Base-by-base conservation (phyloP, 2,113 vertebrate species). In the Ornithorhynchus anatinus region DNA sequence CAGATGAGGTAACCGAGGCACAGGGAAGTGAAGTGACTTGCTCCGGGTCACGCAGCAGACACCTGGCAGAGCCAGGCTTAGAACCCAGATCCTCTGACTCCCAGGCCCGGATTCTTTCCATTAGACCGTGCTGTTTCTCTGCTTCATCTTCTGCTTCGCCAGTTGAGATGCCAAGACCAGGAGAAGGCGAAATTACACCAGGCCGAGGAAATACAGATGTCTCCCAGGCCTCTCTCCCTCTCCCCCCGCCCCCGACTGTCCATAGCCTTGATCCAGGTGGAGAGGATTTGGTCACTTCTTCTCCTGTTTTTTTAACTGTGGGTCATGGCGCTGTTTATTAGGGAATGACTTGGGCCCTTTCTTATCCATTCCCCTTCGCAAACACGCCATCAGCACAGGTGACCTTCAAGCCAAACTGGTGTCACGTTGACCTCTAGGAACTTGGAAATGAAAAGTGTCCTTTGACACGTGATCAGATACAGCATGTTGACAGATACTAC, bases 241-340 rank as follows among this genome's bases (percentile, higher is more conserved):
- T 20, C 61, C 5, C 5, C 44, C 23, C 6, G 36, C 0, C 0
- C n/a, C 15, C 20, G 20, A 4, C 6, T 45, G 2, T 13, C 36
- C 13, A 15, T 38, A 4, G 2, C 22, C 59, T 38, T 27, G 72
- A 77, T 47, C 53, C n/a, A 32, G 27, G 3, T 11, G 22, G 9
- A 60, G 29, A 12, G 58, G n/a, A n/a, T n/a, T n/a, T n/a, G 59
- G 45, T 69, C 70, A 76, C 59, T 20, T 44, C 38, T 59, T 61
- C 57, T 53, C 36, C 23, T 59, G 33, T 62, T 85, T 39, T 70
- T 81, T 88, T 80, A 72, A 69, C 62, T 36, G 25, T 3, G 44
- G 14, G 3, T 38, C 60, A 51, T 62, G 37, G 64, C 69, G 19
- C 43, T 71, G 1, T 58, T 63, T 68, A 56, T 53, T 45, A 25